A percentile compares a stretch with the other conserved stretches of the same genome.
Evolutionary conservation across 2,888 invertebrate species (phyloP).

Genomic region (Adelphocoris suturalis): DNA sequence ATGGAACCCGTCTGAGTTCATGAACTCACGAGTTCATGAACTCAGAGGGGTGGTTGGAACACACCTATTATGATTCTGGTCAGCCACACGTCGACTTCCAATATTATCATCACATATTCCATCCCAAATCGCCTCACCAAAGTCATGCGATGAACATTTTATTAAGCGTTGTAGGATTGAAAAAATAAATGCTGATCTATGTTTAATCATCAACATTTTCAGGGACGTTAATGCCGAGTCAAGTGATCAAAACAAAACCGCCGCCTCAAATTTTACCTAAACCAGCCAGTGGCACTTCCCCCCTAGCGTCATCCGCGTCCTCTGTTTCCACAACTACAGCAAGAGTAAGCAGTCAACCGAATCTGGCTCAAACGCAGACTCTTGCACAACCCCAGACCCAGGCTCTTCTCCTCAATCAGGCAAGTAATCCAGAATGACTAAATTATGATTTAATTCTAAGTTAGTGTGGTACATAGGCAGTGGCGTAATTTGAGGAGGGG

Average conservation of each 20-base stretch:
- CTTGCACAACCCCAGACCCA: conserved; percentile 69
- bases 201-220: not conserved
- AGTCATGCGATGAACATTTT: too few species aligned
- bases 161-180: too few species aligned
- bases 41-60: too few species aligned
- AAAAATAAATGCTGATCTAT: not conserved
- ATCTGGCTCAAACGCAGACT: conserved; percentile 58
- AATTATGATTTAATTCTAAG: too few species aligned
- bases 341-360: conserved; percentile 54
- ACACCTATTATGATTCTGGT: too few species aligned
- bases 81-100: too few species aligned
- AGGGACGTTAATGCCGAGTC: conserved; percentile 77
- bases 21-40: too few species aligned
- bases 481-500: too few species aligned
- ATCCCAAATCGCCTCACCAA: too few species aligned
- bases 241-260: conserved; percentile 78
- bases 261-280: conserved; percentile 84
- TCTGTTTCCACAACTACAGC: conserved; percentile 60
- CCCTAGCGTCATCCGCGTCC: conserved; percentile 61
- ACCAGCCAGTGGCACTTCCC: conserved; percentile 78
- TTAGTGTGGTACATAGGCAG: too few species aligned
- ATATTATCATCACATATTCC: too few species aligned
- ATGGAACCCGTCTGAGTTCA: too few species aligned
- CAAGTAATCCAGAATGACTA: conserved; percentile 57
- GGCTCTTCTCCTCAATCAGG: conserved; percentile 76